Conservation (phyloP, 2,888 invertebrate genomes). For the Ceratothoa steindachneri region DNA sequence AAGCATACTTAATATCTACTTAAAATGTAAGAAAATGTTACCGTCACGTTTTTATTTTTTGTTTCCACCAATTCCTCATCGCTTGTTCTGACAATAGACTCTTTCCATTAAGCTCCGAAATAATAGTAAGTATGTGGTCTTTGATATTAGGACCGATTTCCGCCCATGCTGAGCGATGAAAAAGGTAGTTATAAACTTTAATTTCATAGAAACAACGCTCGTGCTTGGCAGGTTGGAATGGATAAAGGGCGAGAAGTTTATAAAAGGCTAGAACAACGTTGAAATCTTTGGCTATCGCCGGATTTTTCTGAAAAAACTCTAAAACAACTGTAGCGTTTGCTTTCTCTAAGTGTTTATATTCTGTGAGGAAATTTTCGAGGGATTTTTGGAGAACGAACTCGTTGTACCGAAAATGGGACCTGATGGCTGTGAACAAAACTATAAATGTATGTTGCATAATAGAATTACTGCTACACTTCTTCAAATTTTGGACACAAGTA, state of each 20-base stretch:
- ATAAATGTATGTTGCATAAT: background rate
- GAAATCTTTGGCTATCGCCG: background rate
- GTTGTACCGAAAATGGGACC: background rate
- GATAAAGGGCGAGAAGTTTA: background rate
- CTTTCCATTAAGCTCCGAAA: background rate
- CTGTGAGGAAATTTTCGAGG: background rate
- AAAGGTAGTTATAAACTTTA: background rate
- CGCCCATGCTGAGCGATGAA: background rate
- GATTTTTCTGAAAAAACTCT: background rate
- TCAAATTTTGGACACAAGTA: background rate
- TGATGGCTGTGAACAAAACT: background rate
- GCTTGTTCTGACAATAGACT: background rate
- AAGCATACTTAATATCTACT: too few species aligned
- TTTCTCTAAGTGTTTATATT: background rate
- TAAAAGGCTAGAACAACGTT: background rate
- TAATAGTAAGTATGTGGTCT: background rate
- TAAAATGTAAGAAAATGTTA: too few species aligned
- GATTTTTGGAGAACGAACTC: background rate
- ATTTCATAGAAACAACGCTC: background rate
- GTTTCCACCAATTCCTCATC: background rate
- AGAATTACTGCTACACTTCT: background rate
- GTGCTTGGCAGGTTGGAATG: background rate
- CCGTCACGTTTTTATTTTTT: background rate
- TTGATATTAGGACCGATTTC: background rate
- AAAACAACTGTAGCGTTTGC: background rate